Base-by-base conservation (phyloP, 2,797 vertebrate genomes). In the Craterocephalus amniculus region DNA sequence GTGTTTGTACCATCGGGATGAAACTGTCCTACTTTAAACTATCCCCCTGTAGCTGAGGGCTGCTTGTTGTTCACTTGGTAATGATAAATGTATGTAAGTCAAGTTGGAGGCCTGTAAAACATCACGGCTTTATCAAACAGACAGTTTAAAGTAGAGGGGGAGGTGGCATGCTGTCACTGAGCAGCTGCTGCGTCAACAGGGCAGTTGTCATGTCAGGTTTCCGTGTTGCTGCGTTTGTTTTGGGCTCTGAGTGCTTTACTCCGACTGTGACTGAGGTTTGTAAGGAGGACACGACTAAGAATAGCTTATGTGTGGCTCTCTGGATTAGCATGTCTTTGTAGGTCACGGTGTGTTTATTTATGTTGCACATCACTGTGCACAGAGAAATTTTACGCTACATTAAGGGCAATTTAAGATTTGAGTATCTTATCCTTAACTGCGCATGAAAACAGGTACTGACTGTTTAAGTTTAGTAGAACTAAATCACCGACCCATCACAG, bases 271-370 rank as follows among this genome's bases (percentile, higher is more conserved):
- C 74, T 76, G 51, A 40, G 62, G 49, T 70, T 59, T 70, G 45
- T 67, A 63, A 83, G 80, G 43, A 88, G 75, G 78, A 74, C 78
- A 65, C 1, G 65, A 64, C 89, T 89, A 91, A 89, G 79, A 90
- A 89, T 91, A 91, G 87, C 64, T 84, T 58, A 77, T 83, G 78
- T 84, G 69, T 62, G 32, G 78, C 64, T 8, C 31, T 71, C 61
- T 64, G 81, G 69, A 87, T 86, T 79, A 85, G 79, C 64, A 58
- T 40, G 52, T 76, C 60, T 77, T 73, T 80, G 57, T 74, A 61
- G 83, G 80, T 87, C 83, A 83, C 58, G 14, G 27, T 52, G 52
- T 65, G 67, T 72, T 75, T 66, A 69, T 24, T 20, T 40, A 76
- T 63, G 61, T 64, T 32, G 32, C 10, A 24, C 7, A n/a, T 51